Conservation (phyloP, 1,140 invertebrate genomes). For the Sycobia sp. region DNA sequence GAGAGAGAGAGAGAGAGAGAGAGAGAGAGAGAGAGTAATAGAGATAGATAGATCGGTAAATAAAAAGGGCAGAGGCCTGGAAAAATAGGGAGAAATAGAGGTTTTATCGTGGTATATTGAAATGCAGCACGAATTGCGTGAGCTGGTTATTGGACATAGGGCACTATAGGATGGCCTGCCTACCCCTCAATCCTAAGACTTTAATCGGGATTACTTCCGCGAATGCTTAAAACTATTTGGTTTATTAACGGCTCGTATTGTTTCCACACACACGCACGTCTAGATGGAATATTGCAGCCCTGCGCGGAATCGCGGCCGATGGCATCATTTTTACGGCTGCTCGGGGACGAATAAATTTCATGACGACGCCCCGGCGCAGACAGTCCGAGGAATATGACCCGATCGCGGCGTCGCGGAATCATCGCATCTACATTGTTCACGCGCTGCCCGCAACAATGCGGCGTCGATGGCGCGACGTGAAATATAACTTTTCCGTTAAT, state of each 20-base stretch:
- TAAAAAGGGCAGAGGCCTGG: no score
- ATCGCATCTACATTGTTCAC: conserved; percentile 31
- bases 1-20: neutral
- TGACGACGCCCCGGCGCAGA: conserved; percentile 5
- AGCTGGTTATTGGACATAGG: neutral
- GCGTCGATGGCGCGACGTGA: no score
- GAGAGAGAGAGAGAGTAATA: no score
- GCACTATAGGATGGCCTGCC: no score
- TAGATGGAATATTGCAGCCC: conserved; percentile 8
- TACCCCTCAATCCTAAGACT: no score
- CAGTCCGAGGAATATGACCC: neutral
- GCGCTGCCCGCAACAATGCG: conserved; percentile 9
- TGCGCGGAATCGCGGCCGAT: conserved; percentile 3
- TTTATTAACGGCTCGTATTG: neutral
- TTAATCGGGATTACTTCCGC: no score
- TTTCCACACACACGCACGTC: neutral
- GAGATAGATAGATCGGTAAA: no score
- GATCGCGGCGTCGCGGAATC: neutral
- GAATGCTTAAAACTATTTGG: no score
- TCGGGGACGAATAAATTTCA: conserved; percentile 34
- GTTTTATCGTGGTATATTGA: conserved; percentile 24
- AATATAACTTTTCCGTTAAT: no score
- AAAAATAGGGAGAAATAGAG: no score
- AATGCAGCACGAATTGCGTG: no score
- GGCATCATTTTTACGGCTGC: conserved; percentile 32